Conservation (phyloP, 2,113 vertebrate species). For the Andinoacara biseriatus region DNA sequence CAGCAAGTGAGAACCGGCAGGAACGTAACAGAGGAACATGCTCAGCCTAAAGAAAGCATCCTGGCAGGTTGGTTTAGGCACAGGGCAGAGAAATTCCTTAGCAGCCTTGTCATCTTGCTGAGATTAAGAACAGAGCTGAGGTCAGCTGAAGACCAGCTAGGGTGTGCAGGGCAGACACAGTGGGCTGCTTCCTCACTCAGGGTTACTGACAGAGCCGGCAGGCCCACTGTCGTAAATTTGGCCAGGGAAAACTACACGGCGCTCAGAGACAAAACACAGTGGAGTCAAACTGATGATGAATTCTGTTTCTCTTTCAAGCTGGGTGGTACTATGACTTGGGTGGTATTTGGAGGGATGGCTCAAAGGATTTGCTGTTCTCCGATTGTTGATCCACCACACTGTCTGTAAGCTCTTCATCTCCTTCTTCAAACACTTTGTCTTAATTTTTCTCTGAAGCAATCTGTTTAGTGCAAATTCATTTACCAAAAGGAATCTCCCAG, state of each 20-base stretch:
- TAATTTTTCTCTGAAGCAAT: slow-evolving; percentile 17
- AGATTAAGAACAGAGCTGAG: slow-evolving; percentile 56
- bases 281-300: slow-evolving; percentile 35
- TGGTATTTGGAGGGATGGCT: slow-evolving; percentile 55
- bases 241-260: slow-evolving; percentile 11
- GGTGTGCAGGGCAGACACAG: slow-evolving; percentile 28
- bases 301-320: slow-evolving; percentile 52
- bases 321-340: slow-evolving; percentile 68
- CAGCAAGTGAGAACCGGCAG: slow-evolving; percentile 30
- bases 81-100: slow-evolving; percentile 81
- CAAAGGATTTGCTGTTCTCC: slow-evolving; percentile 46
- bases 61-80: slow-evolving; percentile 68
- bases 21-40: slow-evolving; percentile 42
- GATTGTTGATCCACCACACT: slow-evolving; percentile 28
- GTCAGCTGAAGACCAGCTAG: slow-evolving; percentile 41
- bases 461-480: slow-evolving; percentile 26
- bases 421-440: slow-evolving; percentile 19
- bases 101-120: slow-evolving; percentile 61
- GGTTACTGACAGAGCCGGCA: slow-evolving; percentile 49
- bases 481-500: not conserved
- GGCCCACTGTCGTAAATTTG: slow-evolving; percentile 31
- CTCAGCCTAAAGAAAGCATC: slow-evolving; percentile 10
- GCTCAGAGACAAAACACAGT: slow-evolving; percentile 34
- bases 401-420: slow-evolving; percentile 39
- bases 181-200: slow-evolving; percentile 31